Evolutionary conservation across 1,140 invertebrate species (phyloP), one percentile per base, ranked within the genome.

Genomic region (Kradibia gibbosae): DNA sequence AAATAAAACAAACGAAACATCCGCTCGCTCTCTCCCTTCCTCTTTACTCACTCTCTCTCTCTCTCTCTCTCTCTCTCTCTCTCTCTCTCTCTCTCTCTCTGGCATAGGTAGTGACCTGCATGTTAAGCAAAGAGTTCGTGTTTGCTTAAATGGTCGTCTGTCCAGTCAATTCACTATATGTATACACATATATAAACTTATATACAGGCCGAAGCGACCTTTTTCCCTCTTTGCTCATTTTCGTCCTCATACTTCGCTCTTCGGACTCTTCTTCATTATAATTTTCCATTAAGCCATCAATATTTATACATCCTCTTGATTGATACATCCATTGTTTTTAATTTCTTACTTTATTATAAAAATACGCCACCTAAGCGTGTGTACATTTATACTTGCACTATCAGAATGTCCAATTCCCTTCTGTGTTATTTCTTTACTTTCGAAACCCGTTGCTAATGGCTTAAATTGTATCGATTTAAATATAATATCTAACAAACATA

Each of bases 1-100:
- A 86, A 90, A 90, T 89, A 89, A 89, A 89, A 89, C 88, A 89
- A 89, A 89, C 88, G 87, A 85, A 85, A 84, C 85, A 72, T 50
- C 72, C 62, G 60, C 62, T 25, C n/a, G n/a, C n/a, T n/a, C n/a
- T n/a, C n/a, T n/a, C n/a, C n/a, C n/a, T n/a, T n/a, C n/a, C n/a
- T n/a, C n/a, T n/a, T n/a, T n/a, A n/a, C n/a, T n/a, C n/a, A n/a
- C n/a, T n/a, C n/a, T n/a, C n/a, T n/a, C n/a, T n/a, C n/a, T n/a
- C n/a, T n/a, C n/a, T n/a, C n/a, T n/a, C n/a, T n/a, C n/a, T n/a
- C n/a, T n/a, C n/a, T n/a, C n/a, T n/a, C n/a, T n/a, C n/a, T n/a
- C n/a, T n/a, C n/a, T n/a, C n/a, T n/a, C n/a, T n/a, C n/a, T n/a
- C n/a, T n/a, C n/a, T n/a, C n/a, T n/a, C 77, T 28, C 48, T 65